Base-by-base conservation (phyloP, 2,797 vertebrate genomes). In the Enteromius unitaeniatus region DNA sequence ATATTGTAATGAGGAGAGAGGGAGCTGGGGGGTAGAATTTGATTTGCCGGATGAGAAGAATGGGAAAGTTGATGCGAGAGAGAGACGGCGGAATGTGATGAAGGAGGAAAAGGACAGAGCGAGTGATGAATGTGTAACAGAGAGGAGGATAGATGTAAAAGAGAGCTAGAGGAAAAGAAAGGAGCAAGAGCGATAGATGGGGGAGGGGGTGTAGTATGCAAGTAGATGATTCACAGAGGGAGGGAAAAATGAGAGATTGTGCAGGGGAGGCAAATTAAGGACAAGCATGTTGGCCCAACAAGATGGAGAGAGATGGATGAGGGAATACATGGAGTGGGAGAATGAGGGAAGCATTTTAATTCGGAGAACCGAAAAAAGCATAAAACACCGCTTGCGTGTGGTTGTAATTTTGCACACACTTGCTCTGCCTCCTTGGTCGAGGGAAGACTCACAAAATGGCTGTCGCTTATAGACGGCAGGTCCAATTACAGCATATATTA, bases 401-500 rank as follows among this genome's bases (percentile, higher is more conserved):
- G 34, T 77, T 68, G 73, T 83, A 77, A 68, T 83, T 83, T 77
- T 23, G 7, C 55, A 31, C 55, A 31, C 42, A 45, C 11, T 67
- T 19, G 67, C 62, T 77, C 7, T 42, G 23, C 62, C 31, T 65
- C 34, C 47, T 68, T 5, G 6, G 34, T 83, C 5, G 23, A 77
- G 73, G 60, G 73, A 77, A 31, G 77, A 81, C 86, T 85, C 83
- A 84, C 86, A 88, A 88, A 91, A 89, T 88, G 85, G 86, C 86
- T 84, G 84, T 87, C 88, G 70, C 86, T 84, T 88, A 89, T 88
- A 86, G 91, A 91, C 89, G 85, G 79, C 79, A 86, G 89, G 90
- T 89, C 86, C 86, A 77, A 65, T 79, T 73, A 51, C 45, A 9
- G 53, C 51, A 70, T 49, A 37, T 64, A n/a, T 79, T 75, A 64